phyloP scores from a whole-genome alignment of 2,113 vertebrate genomes.

The Natator depressus region DNA sequence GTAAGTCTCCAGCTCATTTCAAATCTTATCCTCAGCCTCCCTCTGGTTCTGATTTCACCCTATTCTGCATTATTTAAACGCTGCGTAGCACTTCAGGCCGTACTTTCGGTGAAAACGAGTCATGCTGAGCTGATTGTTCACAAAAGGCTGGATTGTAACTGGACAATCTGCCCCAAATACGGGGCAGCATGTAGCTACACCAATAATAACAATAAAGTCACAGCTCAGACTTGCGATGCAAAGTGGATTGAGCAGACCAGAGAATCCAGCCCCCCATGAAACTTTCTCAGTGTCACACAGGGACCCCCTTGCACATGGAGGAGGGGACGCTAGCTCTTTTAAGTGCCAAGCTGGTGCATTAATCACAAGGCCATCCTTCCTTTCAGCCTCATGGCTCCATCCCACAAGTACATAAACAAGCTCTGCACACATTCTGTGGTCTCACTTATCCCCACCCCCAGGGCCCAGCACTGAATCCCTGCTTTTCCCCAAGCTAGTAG shows the following conservation, averaged over 20 bases:
- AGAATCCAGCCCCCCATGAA: too few species aligned
- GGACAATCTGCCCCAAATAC: neutral
- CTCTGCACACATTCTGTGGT: neutral
- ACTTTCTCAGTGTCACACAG: neutral
- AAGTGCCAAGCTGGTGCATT: neutral
- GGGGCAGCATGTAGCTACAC: neutral
- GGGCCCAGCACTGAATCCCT: fast-evolving
- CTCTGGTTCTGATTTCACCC: neutral
- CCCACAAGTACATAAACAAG: neutral
- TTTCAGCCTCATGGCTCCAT: neutral
- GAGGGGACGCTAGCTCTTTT: neutral
- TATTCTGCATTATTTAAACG: too few species aligned
- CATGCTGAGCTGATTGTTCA: neutral
- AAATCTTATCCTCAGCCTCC: neutral
- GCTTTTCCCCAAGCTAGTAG: neutral
- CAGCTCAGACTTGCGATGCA: neutral
- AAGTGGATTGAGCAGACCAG: neutral
- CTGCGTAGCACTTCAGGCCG: neutral
- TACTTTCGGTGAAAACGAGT: fast-evolving
- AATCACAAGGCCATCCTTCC: neutral
- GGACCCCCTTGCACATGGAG: neutral
- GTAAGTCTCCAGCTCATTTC: neutral
- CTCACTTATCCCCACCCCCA: neutral
- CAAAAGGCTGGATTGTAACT: neutral
- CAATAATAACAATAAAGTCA: neutral